A percentile compares a stretch with the other conserved stretches of the same genome.
phyloP scores from a whole-genome alignment of 2,888 invertebrate species.

The Sisyra nigra region DNA sequence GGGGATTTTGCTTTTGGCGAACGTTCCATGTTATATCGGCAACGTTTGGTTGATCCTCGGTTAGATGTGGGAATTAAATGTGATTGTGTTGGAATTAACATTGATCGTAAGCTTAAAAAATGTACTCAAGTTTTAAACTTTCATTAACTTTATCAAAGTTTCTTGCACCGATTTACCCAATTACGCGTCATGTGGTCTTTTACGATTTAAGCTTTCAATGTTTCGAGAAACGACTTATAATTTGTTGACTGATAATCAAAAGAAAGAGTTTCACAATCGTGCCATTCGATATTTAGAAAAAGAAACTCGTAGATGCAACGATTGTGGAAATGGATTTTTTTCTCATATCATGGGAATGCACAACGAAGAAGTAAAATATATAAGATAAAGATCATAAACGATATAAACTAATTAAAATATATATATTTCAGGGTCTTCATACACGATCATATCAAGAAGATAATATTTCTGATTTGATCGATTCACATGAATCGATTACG shows the following conservation, averaged over 20 bases:
- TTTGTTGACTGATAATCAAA: constrained; percentile 42
- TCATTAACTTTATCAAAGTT: constrained; percentile 21
- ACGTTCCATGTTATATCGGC: constrained; percentile 20
- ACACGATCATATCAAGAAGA: too few relatives aligned
- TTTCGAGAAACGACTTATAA: constrained; percentile 45
- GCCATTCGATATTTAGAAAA: constrained; percentile 40
- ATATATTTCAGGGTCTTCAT: too few relatives aligned
- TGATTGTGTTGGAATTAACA: constrained; percentile 22
- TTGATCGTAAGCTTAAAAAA: not conserved
- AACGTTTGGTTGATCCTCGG: constrained; percentile 20
- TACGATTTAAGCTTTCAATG: constrained; percentile 37
- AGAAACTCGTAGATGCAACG: constrained; percentile 35
- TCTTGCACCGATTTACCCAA: constrained; percentile 34
- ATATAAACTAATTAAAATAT: too few relatives aligned
- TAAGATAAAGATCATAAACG: too few relatives aligned
- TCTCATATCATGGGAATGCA: constrained; percentile 27
- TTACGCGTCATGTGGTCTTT: constrained; percentile 44
- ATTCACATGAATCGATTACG: too few relatives aligned
- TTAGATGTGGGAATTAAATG: constrained; percentile 23
- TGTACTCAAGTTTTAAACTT: not conserved
- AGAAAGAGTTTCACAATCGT: constrained; percentile 40
- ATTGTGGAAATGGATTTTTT: constrained; percentile 41
- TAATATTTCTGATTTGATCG: too few relatives aligned
- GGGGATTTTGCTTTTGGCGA: constrained; percentile 36
- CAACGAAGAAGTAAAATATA: constrained; percentile 19